Evolutionary conservation across 2,888 invertebrate species (phyloP), one percentile per base, ranked within the genome.

Genomic region (Sinelater perroti): DNA sequence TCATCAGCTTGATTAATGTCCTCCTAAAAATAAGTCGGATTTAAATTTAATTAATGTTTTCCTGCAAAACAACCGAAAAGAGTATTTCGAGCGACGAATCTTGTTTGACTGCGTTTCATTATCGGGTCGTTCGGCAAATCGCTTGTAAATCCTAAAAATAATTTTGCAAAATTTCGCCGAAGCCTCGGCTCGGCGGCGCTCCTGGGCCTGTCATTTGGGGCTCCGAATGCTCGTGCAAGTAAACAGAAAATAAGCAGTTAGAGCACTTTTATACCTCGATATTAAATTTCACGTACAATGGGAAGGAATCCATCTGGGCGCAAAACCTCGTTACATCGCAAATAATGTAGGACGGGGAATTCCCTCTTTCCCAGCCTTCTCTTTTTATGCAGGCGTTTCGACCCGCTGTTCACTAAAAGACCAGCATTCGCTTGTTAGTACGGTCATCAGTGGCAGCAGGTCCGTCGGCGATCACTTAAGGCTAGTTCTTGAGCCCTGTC

Each of bases 401-500:
- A 49, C 47, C 42, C 36, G 38, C 35, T 53, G 47, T 58, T 31
- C 36, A 24, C 56, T 61, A 64, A 63, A 66, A 64, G 64, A 47
- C 56, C 56, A 61, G 58, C 60, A 57, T 60, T 63, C 60, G 59
- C 66, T 66, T 66, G 66, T 66, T 66, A 66, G 66, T 62, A 54
- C 60, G 59, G 57, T 60, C 66, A 62, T 65, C 63, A 61, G 56
- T 42, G 52, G 51, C 52, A 56, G 46, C 40, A 60, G 46, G 65
- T 60, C 59, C 61, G 57, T 49, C 46, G 58, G 65, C 64, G 62
- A 62, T 63, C 60, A 63, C 60, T 67, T 67, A 64, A 61, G 61
- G 61, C 61, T 62, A 56, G 54, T 63, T 50, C 56, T 55, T 54
- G 31, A 45, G 56, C 58, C 60, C 44, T 57, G 54, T 40, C 56